Base-by-base conservation (phyloP, 2,797 vertebrate genomes). In the Pelochelys cantorii region DNA sequence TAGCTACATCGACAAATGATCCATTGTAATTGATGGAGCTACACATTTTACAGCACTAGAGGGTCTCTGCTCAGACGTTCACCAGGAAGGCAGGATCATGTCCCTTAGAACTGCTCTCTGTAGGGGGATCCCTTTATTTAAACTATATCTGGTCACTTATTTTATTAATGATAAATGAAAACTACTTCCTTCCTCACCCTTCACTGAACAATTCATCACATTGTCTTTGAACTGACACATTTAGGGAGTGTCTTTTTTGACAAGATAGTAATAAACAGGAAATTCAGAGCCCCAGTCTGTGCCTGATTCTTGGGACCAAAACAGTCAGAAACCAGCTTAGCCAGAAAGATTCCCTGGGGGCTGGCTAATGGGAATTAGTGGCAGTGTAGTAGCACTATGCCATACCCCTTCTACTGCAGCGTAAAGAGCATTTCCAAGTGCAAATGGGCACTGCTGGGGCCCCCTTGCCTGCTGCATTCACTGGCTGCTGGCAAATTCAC, bases 141-240 rank as follows among this genome's bases (percentile, higher is more conserved):
- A 52, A 6, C 86, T 78, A 27, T 14, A 17, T 31, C 53, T 81
- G 54, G 85, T 77, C 84, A 48, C 29, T 77, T 60, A 85, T 92
- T 94, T 86, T 85, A 81, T 85, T 23, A 29, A 89, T 74, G 65
- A 79, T 18, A 13, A 87, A 85, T 75, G n/a, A 85, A 57, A 22
- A 5, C 34, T 84, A 90, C 59, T 14, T 78, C 57, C 78, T 79
- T 86, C 75, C 23, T 29, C 12, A 53, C 42, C 42, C 65, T 62
- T 62, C 84, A 2, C 1, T 75, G 31, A 81, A 53, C 52, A 74
- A 53, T 12, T 78, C 75, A 14, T 71, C 18, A 74, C 71, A 85
- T 60, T 79, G 18, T 14, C 25, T 48, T 85, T 85, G 68, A 84
- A 57, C 29, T 37, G 84, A 78, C 15, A 31, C 53, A n/a, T 22